Conservation (phyloP, 1,140 invertebrate genomes). For the Pseudomyrmex sp. region DNA sequence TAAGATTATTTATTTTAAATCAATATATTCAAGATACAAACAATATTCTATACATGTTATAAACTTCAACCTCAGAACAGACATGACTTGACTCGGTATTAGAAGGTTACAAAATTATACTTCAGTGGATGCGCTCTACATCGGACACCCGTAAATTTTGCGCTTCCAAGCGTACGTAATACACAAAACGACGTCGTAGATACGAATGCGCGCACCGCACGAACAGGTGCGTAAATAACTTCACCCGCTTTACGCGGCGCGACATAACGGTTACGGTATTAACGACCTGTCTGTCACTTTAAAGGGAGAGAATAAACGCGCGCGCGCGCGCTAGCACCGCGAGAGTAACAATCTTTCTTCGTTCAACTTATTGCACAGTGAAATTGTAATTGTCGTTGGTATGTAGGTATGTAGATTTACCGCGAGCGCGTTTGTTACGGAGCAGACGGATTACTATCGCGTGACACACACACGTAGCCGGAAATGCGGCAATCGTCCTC, state of each 20-base stretch:
- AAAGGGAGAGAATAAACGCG: conserved; percentile 33
- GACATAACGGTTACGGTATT: conserved; percentile 65
- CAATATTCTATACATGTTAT: background rate
- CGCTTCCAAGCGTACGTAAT: background rate
- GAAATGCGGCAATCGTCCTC: conserved; percentile 22
- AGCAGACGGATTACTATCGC: conserved; percentile 1
- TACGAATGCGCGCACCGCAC: conserved; percentile 32
- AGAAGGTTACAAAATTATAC: background rate
- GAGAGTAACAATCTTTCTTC: conserved; percentile 53
- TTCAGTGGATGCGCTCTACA: background rate
- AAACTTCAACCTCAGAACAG: background rate
- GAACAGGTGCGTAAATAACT: conserved; percentile 66
- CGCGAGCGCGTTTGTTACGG: conserved; percentile 6
- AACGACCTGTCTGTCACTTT: conserved; percentile 65
- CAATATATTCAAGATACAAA: background rate
- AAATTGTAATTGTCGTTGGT: conserved; percentile 53
- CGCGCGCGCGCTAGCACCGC: background rate
- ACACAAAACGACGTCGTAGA: conserved; percentile 11
- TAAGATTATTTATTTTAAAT: background rate
- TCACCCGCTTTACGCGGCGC: conserved; percentile 61
- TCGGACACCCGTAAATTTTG: conserved; percentile 15
- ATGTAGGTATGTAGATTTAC: conserved; percentile 36
- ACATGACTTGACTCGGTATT: conserved; percentile 14
- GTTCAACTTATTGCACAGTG: conserved; percentile 41
- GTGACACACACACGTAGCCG: background rate